Evolutionary conservation across 2,113 vertebrate species (phyloP).

Genomic region (Baryphthengus martii): DNA sequence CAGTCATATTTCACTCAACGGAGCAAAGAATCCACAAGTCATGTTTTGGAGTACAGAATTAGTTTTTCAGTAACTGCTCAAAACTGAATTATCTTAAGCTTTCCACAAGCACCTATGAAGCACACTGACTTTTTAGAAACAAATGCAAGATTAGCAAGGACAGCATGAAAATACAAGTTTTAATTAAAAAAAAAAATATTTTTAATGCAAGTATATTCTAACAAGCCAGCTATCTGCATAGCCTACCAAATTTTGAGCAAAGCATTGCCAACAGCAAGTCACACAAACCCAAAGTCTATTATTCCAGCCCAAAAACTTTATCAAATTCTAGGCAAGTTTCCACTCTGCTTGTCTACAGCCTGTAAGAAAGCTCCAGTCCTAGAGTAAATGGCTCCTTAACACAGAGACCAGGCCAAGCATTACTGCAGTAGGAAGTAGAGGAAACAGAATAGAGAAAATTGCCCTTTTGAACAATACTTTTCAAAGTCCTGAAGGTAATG

Average conservation of each 20-base stretch:
- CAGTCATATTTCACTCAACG: slow-evolving; percentile 49
- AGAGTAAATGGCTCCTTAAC: neutral
- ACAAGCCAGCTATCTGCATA: neutral
- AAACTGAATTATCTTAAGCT: neutral
- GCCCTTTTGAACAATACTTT: neutral
- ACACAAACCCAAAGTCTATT: neutral
- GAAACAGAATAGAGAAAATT: neutral
- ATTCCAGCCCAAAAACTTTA: neutral
- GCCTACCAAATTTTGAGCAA: neutral
- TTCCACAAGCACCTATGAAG: neutral
- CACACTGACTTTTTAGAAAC: neutral
- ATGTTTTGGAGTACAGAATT: neutral
- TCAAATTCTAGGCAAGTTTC: neutral
- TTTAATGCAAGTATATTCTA: neutral
- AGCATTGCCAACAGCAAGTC: neutral
- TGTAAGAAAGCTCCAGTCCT: neutral
- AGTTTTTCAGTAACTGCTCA: neutral
- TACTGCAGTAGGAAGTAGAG: neutral
- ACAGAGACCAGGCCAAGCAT: slow-evolving; percentile 6
- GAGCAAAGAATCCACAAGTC: slow-evolving; percentile 11
- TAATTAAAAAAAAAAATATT: neutral
- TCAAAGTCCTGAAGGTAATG: neutral
- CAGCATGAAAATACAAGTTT: neutral
- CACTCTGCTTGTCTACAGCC: neutral
- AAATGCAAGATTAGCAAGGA: neutral